Conservation (phyloP, 2,888 invertebrate genomes). For the Caenorhabditis sulstoni region DNA sequence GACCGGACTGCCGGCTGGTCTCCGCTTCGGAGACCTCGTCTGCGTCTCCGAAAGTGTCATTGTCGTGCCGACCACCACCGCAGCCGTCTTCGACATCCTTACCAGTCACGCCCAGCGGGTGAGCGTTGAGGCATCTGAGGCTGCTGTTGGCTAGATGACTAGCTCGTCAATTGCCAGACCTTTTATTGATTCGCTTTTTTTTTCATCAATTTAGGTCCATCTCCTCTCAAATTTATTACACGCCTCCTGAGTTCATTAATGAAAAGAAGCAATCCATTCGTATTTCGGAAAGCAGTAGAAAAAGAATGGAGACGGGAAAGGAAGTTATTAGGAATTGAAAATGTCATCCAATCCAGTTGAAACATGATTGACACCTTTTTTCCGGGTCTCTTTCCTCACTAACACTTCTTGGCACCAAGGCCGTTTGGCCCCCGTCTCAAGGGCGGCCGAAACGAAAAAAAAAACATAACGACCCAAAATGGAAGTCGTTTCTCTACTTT, state of each 20-base stretch:
- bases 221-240: too few relatives aligned
- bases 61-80: slow-evolving; percentile 9
- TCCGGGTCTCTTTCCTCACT: slow-evolving; percentile 18
- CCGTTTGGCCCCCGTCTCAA: slow-evolving; percentile 32
- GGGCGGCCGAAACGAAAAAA: slow-evolving; percentile 16
- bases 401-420: slow-evolving; percentile 55
- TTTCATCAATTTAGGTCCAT: too few relatives aligned
- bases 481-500: slow-evolving; percentile 21
- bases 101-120: slow-evolving; percentile 44
- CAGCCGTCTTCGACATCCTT: slow-evolving; percentile 44
- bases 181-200: background rate
- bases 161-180: slow-evolving; percentile 13
- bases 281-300: too few relatives aligned
- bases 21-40: slow-evolving; percentile 46
- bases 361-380: slow-evolving; percentile 56
- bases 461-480: slow-evolving; percentile 23
- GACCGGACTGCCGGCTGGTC: slow-evolving; percentile 55
- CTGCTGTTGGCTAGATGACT: too few relatives aligned
- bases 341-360: background rate
- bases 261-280: too few relatives aligned
- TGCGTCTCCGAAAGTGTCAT: slow-evolving; percentile 44
- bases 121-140: background rate
- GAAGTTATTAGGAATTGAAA: slow-evolving; percentile 44
- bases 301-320: background rate
- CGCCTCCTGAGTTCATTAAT: too few relatives aligned